Evolutionary conservation across 2,797 vertebrate genomes (phyloP), one percentile per base, ranked within the genome.

Genomic region (Protonibea diacanthus): DNA sequence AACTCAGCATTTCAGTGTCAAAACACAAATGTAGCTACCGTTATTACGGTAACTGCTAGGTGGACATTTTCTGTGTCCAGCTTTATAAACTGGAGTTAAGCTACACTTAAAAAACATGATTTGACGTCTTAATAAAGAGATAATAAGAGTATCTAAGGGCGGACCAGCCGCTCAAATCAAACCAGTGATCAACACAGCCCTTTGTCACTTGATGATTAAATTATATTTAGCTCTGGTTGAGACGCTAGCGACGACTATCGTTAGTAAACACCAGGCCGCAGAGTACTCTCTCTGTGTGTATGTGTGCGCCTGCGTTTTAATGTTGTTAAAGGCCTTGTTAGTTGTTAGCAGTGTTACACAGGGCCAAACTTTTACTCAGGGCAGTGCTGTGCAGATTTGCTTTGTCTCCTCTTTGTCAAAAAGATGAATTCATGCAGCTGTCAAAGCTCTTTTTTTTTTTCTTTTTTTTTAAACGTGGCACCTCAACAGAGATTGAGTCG

Each of bases 261-360:
- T 29, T 66, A 20, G 84, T 92, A 91, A 92, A 91, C 89, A 90
- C 1, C 42, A 93, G 89, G 90, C 90, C 90, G 64, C 88, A 59
- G 76, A 81, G 76, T n/a, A 42, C 79, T 67, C 38, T 33, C 29
- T 8, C 1, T 38, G 8, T 38, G 33, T 33, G 8, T 38, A 8
- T 33, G 33, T 15, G 45, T 64, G 74, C 62, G 68, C 29, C 56
- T 77, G 49, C 1, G 40, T 55, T 20, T 38, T 21, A 47, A 69
- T 77, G 14, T 11, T 62, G 55, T 38, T 48, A 4, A 2, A 71
- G 80, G 87, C 87, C 83, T 65, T 0, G 60, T 27, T 85, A 59
- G 48, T 57, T 77, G 53, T 67, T 70, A 76, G 60, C 65, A 64
- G 25, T 58, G 59, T 73, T 65, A 62, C 21, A 75, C 45, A 76